Evolutionary conservation across 2,797 vertebrate species (phyloP).

Genomic region (Threskiornis aethiopicus): DNA sequence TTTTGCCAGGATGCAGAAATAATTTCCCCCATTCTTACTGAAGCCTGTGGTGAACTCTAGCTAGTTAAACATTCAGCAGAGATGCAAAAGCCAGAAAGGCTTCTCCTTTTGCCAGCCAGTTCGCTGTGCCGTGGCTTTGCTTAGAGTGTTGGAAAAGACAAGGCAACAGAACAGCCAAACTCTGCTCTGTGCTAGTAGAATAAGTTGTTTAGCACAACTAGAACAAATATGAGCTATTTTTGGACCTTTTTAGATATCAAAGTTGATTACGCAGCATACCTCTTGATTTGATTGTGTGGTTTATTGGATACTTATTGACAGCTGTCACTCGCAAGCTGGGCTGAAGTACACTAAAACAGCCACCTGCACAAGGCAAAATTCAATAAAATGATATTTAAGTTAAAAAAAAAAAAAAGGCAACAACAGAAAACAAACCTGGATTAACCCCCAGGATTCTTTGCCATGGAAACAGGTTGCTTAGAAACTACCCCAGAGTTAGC

Average conservation of each 20-base stretch:
- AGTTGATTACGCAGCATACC: background rate
- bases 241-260: background rate
- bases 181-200: background rate
- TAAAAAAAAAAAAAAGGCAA: background rate
- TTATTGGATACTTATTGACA: constrained; percentile 31
- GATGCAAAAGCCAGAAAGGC: background rate
- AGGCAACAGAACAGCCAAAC: background rate
- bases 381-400: constrained; percentile 65
- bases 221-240: background rate
- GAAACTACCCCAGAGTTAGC: constrained; percentile 73
- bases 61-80: background rate
- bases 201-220: background rate
- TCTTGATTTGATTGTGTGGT: background rate
- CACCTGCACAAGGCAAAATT: constrained; percentile 57
- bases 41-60: background rate
- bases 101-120: background rate
- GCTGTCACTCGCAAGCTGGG: constrained; percentile 21
- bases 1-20: background rate
- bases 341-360: constrained; percentile 13
- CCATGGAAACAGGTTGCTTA: constrained; percentile 83
- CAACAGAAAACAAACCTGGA: constrained; percentile 47
- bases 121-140: background rate
- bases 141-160: background rate
- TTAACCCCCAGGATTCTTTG: constrained; percentile 77
- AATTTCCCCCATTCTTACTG: background rate